Conservation (phyloP, 2,113 vertebrate species). For the Trichomycterus rosablanca region DNA sequence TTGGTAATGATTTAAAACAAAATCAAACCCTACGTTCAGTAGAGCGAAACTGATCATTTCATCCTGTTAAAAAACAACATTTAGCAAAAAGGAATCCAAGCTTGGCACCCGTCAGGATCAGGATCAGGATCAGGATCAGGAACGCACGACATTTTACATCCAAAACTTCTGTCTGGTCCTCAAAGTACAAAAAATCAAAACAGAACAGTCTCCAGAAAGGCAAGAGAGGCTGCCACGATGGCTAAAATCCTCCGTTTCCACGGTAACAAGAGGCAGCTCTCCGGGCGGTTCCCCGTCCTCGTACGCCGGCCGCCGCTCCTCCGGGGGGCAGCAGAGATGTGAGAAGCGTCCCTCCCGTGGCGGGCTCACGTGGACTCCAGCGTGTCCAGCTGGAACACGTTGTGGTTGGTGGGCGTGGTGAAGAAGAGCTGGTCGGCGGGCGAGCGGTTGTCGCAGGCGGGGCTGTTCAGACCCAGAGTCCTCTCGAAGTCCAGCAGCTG, state of each 20-base stretch:
- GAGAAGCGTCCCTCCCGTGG: too few species aligned
- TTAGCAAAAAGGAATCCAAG: slow-evolving; percentile 55
- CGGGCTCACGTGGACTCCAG: slow-evolving; percentile 97
- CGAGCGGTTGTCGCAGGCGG: slow-evolving; percentile 82
- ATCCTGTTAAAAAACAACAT: slow-evolving; percentile 48
- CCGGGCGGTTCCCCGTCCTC: too few species aligned
- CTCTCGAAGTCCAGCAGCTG: slow-evolving; percentile 98
- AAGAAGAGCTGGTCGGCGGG: slow-evolving; percentile 91
- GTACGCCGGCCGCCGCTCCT: too few species aligned
- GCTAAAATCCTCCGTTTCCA: slow-evolving; percentile 33
- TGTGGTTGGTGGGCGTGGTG: slow-evolving; percentile 95
- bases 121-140: slow-evolving; percentile 33
- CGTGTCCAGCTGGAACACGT: slow-evolving; percentile 92
- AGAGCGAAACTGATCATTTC: too few species aligned
- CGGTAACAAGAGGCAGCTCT: not conserved
- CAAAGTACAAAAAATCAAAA: slow-evolving; percentile 30
- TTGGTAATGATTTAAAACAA: slow-evolving; percentile 31
- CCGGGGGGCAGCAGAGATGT: too few species aligned
- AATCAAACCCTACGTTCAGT: slow-evolving; percentile 68
- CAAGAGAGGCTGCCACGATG: slow-evolving; percentile 51
- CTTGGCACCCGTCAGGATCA: slow-evolving; percentile 73
- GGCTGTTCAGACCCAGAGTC: slow-evolving; percentile 94
- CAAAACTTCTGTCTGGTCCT: slow-evolving; percentile 49
- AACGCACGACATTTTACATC: slow-evolving; percentile 52
- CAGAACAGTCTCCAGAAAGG: slow-evolving; percentile 57